Evolutionary conservation across 2,797 vertebrate species (phyloP), one percentile per base, ranked within the genome.

Genomic region (Lemur catta): DNA sequence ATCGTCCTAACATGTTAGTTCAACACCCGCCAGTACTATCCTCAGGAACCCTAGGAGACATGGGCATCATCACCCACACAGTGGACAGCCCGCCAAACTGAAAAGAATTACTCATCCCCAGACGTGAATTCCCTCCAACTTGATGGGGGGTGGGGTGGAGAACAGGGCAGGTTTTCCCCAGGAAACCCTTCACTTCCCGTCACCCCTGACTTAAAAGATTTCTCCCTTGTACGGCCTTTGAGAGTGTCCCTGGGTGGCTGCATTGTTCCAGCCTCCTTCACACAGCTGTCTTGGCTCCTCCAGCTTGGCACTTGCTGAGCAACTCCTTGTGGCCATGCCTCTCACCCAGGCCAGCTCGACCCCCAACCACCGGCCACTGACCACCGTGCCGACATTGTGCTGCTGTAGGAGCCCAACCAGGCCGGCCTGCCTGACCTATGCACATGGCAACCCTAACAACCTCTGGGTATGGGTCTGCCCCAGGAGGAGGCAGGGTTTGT

Each of bases 251-350:
- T 94, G 84, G 20, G 41, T 84, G 71, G 43, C 38, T 55, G 35
- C 17, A 30, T 41, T 43, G 43, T 69, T 79, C 33, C 55, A 55
- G 63, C 20, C 55, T 93, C 33, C 76, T 89, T n/a, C 33, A n/a
- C n/a, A 82, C 86, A 79, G 91, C 57, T 43, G 18, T 33, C 78
- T 82, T 67, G 93, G 65, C 72, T 65, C 28, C 76, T 89, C 96
- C 43, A 72, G 71, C 50, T 35, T 9, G 82, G 18, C 33, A 35
- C 63, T 81, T 57, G 17, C 72, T 35, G 43, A 84, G 41, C 41
- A 84, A 61, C 46, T 84, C 65, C 88, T 91, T 89, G 33, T 59
- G 50, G 78, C 28, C 28, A 35, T 5, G 52, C 41, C 57, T 80
- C 18, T 91, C 78, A 65, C 65, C 38, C 35, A 30, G 59, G 57